phyloP scores from a whole-genome alignment of 2,797 vertebrate species.

The Austrolebias charrua region DNA sequence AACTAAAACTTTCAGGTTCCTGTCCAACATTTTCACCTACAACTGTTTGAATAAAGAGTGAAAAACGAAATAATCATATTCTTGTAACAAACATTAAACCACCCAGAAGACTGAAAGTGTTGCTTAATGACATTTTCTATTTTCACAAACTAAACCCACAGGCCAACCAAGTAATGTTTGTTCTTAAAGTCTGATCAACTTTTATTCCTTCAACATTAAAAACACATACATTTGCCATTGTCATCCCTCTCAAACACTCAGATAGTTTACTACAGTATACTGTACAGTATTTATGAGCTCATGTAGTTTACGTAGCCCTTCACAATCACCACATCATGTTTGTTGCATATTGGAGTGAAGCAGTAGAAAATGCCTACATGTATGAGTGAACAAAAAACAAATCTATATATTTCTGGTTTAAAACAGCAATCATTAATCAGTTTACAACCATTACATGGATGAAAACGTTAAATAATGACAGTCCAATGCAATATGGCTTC shows the following conservation, averaged over 20 bases:
- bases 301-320: conserved; percentile 46
- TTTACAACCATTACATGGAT: conserved; percentile 14
- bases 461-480: conserved; percentile 6
- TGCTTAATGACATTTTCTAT: too few species aligned
- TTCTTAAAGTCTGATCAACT: too few species aligned
- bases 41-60: too few species aligned
- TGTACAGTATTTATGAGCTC: conserved; percentile 20
- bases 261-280: background rate
- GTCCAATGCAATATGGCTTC: conserved; percentile 29
- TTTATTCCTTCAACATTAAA: background rate
- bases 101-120: too few species aligned
- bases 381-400: background rate
- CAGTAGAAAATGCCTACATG: background rate
- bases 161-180: too few species aligned
- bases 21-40: too few species aligned
- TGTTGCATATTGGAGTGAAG: conserved; percentile 45
- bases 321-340: conserved; percentile 28
- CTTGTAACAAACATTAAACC: too few species aligned
- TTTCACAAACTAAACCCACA: too few species aligned
- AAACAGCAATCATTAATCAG: conserved; percentile 3
- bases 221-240: conserved; percentile 3
- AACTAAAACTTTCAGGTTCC: too few species aligned
- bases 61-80: too few species aligned
- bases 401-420: conserved; percentile 4
- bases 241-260: conserved; percentile 6